A percentile compares a stretch with the other conserved stretches of the same genome.
These are phyloP conservation scores for Morpho helenor DNA, from an alignment of 2,888 invertebrate species.

Conservation along the genomic window DNA sequence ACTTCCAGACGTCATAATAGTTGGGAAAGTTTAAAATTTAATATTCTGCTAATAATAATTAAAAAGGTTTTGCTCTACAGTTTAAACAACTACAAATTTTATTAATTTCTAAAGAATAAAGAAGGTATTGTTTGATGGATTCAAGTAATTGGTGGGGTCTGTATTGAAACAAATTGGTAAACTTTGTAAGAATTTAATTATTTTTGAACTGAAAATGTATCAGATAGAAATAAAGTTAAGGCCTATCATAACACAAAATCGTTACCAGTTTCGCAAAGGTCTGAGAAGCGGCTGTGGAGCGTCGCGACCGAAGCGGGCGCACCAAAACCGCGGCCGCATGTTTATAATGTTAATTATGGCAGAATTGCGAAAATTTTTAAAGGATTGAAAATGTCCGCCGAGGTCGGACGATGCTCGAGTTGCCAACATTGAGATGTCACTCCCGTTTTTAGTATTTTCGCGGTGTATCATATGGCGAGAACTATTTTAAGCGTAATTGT, in stretches of 20 bases:
- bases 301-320: conserved; percentile 64
- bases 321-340: conserved; percentile 68
- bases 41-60: too few species aligned
- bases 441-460: background rate
- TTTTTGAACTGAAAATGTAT: too few species aligned
- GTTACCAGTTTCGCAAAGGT: conserved; percentile 5
- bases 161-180: too few species aligned
- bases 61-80: too few species aligned
- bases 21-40: too few species aligned
- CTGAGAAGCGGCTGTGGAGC: conserved; percentile 29
- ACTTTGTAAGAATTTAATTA: too few species aligned
- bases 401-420: conserved; percentile 19
- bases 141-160: too few species aligned
- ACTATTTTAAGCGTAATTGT: conserved; percentile 63
- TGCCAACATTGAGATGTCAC: background rate
- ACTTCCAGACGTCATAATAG: too few species aligned
- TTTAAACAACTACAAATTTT: too few species aligned
- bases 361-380: conserved; percentile 67
- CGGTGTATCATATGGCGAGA: conserved; percentile 31
- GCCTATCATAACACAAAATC: background rate
- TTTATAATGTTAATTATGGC: conserved; percentile 70
- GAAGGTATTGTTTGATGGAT: too few species aligned
- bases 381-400: conserved; percentile 73
- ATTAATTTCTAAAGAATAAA: too few species aligned
- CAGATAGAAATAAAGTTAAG: too few species aligned